Evolutionary conservation across 1,140 invertebrate species (phyloP), one percentile per base, ranked within the genome.

Genomic region (Lepidurus packardi): DNA sequence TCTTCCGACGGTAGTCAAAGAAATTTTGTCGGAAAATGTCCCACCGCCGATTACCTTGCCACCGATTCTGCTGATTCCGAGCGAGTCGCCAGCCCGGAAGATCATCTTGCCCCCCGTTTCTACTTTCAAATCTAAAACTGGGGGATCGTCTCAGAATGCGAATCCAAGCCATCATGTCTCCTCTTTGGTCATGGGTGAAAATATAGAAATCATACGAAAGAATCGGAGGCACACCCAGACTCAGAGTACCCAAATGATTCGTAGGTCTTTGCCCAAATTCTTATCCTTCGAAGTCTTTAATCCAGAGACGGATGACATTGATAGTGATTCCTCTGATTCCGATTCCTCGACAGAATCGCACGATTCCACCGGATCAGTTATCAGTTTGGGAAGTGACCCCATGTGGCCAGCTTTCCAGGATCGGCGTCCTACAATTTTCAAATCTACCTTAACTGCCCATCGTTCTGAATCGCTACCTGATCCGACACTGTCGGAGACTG

Each of bases 281-380:
- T 86, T 94, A 77, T 92, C 92, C 1, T 84, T 95, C 76, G 94
- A 95, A 83, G 85, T 95, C 7, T 96, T 94, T 82, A 95, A 96
- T 85, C 94, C 94, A 1, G 94, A 94, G 82, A 94, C 91, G 8
- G 94, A 96, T 83, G 94, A 96, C 82, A 88, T 94, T 84, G 94
- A 95, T 82, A 94, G 92, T 81, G 94, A 95, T 83, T 94, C 92
- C 1, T 93, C 92, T 80, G 92, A 92, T 24, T 90, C 92, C 47
- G 75, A 77, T 13, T 34, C 25, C 43, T 13, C 73, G 42, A 77
- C 43, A 2, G 94, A 93, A 0, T 94, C 93, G 0, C 93, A 93
- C 3, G 92, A 95, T 83, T 95, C 93, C 3, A 90, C 92, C 1
- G 92, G 93, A 79, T 94, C 92, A 82, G 92, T 94, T 4, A 93